Conservation (phyloP, 2,888 invertebrate genomes). For the Carcina quercana region DNA sequence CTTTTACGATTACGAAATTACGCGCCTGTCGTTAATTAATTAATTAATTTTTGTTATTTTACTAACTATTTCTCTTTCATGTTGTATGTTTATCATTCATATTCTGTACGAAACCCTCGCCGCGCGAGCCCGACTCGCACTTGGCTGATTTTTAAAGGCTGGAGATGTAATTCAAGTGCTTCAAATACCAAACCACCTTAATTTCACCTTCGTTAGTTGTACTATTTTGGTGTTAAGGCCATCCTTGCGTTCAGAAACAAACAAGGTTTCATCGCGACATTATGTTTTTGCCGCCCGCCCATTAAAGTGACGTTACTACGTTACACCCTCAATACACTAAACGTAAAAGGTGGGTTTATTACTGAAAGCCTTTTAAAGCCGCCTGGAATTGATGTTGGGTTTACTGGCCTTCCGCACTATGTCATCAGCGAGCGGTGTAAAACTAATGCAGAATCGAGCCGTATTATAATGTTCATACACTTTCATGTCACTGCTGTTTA, state of each 20-base stretch:
- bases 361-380: constrained; percentile 10
- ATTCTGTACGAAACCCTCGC: too few relatives aligned
- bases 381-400: constrained; percentile 5
- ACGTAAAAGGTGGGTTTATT: constrained; percentile 10
- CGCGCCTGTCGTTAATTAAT: neutral
- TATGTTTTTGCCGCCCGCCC: constrained; percentile 7
- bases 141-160: too few relatives aligned
- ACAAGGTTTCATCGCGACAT: constrained; percentile 5
- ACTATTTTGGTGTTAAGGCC: neutral
- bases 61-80: too few relatives aligned
- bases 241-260: neutral
- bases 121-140: too few relatives aligned
- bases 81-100: too few relatives aligned
- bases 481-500: too few relatives aligned
- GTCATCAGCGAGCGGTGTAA: too few relatives aligned
- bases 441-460: too few relatives aligned
- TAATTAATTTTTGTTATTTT: too few relatives aligned
- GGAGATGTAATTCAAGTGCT: neutral
- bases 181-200: neutral
- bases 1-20: too few relatives aligned
- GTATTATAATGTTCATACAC: too few relatives aligned
- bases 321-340: constrained; percentile 9
- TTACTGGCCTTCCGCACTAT: too few relatives aligned
- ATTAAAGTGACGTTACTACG: constrained; percentile 8
- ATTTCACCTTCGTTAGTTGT: neutral